Conservation (phyloP, 2,888 invertebrate genomes). For the Bugulina stolonifera region DNA sequence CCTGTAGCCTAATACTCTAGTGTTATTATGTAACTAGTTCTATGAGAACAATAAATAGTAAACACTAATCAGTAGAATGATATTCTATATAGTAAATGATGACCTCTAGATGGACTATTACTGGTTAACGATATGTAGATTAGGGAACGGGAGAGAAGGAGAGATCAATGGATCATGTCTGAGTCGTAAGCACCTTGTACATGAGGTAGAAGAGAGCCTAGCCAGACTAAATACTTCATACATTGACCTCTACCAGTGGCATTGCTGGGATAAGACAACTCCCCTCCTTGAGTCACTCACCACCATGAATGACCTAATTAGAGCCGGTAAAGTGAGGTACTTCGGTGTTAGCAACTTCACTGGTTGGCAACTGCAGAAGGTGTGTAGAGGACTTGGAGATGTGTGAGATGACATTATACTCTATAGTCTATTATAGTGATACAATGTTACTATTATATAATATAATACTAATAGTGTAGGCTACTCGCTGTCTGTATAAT, state of each 20-base stretch:
- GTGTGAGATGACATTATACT: too few relatives aligned
- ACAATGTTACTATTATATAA: too few relatives aligned
- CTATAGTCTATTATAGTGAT: too few relatives aligned
- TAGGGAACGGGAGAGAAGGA: not conserved
- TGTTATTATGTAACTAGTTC: too few relatives aligned
- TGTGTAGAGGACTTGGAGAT: not conserved
- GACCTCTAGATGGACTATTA: too few relatives aligned
- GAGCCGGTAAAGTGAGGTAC: conserved; percentile 44
- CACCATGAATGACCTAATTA: conserved; percentile 43
- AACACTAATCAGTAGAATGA: too few relatives aligned
- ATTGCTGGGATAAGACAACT: conserved; percentile 40
- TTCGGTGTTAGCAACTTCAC: conserved; percentile 41
- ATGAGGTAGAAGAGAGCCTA: conserved; percentile 37
- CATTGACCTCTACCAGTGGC: conserved; percentile 40
- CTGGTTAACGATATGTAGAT: not conserved
- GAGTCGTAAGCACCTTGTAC: conserved; percentile 36
- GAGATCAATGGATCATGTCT: not conserved
- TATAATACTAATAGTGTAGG: too few relatives aligned
- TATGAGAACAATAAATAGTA: too few relatives aligned
- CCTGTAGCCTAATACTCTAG: too few relatives aligned
- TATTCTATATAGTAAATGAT: too few relatives aligned
- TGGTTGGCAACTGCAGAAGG: conserved; percentile 46
- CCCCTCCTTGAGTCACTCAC: conserved; percentile 43
- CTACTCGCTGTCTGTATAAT: too few relatives aligned
- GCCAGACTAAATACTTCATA: conserved; percentile 37